Evolutionary conservation across 2,113 vertebrate genomes (phyloP).

Genomic region (Apus apus): DNA sequence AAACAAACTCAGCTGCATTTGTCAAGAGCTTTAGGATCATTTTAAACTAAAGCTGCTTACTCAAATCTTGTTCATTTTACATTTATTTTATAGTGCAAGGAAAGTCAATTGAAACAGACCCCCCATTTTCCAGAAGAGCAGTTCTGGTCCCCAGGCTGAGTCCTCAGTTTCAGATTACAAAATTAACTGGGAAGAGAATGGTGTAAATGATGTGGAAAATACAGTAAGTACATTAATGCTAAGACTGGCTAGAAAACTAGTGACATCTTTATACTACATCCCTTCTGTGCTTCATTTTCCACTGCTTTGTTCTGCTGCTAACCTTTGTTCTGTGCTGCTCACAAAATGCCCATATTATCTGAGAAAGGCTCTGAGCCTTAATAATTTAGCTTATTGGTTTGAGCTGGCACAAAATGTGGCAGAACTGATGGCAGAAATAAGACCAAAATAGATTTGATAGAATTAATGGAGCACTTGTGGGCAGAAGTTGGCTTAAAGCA

Average conservation of each 20-base stretch:
- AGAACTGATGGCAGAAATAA: conserved; percentile 44
- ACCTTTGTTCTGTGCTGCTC: conserved; percentile 15
- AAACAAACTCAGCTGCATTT: neutral
- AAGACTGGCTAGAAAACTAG: neutral
- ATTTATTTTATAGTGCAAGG: neutral
- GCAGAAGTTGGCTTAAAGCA: neutral
- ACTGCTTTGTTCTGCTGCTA: neutral
- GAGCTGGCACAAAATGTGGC: conserved; percentile 22
- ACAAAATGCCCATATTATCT: conserved; percentile 8
- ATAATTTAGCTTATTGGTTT: conserved; percentile 42
- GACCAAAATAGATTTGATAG: conserved; percentile 58
- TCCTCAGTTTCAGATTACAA: neutral
- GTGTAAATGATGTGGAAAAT: neutral
- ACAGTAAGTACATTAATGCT: neutral
- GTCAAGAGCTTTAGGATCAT: neutral
- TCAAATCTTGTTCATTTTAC: neutral
- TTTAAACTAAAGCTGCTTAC: neutral
- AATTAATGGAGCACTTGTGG: conserved; percentile 44
- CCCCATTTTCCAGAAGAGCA: neutral
- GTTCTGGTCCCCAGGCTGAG: neutral
- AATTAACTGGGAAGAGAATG: neutral
- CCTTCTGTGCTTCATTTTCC: conserved; percentile 4
- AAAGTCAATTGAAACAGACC: neutral
- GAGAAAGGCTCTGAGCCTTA: neutral
- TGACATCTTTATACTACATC: neutral